Evolutionary conservation across 2,113 vertebrate species (phyloP).

Genomic region (Anolis carolinensis): DNA sequence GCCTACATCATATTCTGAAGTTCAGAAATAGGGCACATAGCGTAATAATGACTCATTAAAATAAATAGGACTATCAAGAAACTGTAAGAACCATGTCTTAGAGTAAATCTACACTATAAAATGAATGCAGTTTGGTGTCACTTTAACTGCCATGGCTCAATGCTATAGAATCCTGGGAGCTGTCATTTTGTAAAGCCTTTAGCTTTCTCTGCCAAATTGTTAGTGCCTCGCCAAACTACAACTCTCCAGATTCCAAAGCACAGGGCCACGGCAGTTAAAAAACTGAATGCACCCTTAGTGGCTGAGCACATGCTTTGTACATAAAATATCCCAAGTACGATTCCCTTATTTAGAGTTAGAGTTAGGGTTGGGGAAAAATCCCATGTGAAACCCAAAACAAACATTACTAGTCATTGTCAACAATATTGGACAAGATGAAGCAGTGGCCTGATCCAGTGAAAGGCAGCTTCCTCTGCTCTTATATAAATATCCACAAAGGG

Average conservation of each 20-base stretch:
- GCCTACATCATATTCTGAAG: not conserved
- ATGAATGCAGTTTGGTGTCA: no score
- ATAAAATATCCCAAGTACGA: not conserved
- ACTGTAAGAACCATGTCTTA: not conserved
- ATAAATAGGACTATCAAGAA: not conserved
- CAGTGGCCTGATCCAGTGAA: not conserved
- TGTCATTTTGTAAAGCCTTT: no score
- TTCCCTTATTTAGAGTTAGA: not conserved
- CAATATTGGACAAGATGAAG: not conserved
- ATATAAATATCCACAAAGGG: no score
- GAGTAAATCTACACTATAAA: no score
- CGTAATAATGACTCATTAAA: not conserved
- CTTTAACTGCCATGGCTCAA: no score
- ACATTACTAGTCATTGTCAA: not conserved
- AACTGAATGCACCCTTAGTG: not conserved
- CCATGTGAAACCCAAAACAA: not conserved
- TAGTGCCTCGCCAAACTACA: no score
- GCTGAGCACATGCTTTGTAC: not conserved
- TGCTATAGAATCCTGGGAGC: no score
- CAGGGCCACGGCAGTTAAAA: no score
- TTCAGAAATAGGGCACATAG: not conserved
- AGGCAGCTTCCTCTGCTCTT: not conserved
- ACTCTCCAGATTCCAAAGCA: no score
- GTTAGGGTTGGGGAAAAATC: not conserved
- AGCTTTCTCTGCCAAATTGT: no score